Evolutionary conservation across 2,113 vertebrate species (phyloP), one percentile per base, ranked within the genome.

Genomic region (Amphiprion ocellaris): DNA sequence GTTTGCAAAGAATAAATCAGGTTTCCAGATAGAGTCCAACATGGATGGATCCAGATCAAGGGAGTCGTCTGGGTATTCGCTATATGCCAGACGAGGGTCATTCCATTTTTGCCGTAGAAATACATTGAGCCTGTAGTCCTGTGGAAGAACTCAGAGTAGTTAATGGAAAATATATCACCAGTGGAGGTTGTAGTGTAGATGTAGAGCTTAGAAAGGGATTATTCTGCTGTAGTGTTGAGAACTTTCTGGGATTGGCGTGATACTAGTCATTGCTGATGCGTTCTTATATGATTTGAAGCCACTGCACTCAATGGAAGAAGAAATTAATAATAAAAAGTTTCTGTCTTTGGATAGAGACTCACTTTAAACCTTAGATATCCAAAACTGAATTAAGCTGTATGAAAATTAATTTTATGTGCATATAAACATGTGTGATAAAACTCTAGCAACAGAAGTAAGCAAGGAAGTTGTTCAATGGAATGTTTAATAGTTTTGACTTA

Each of bases 11-110:
- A 98, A 98, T 74, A 98, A 84, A 75, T 98, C 97, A 4, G 97
- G 97, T 89, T 98, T 98, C 97, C 97, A 98, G 92, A 98, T 98
- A 60, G 96, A 98, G 90, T 98, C 96, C 0, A 98, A 87, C 96
- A 98, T 98, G 80, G 97, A 98, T 10, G 97, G 97, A 74, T 98
- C 96, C 0, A 98, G 93, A 90, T 98, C 97, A 0, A 98, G 93
- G 1, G 96, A 98, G 86, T 96, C 94, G 0, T 98, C 97, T 0
- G 97, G 97, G 88, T 98, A 98, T 85, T 99, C 96, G 0, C 79
- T 93, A 88, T 98, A 99, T 0, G 97, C 95, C 92, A 99, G 90
- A 5, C 97, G 96, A 24, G 96, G 97, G 81, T 99, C 97, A 0
- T 97, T 98, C 97, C 97, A 98, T 68, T 97, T 96, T 70, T 99